Percentiles rank a stretch among this genome's conserved stretches.
phyloP scores from a whole-genome alignment of 2,113 vertebrate genomes.

The Donacobius atricapilla region DNA sequence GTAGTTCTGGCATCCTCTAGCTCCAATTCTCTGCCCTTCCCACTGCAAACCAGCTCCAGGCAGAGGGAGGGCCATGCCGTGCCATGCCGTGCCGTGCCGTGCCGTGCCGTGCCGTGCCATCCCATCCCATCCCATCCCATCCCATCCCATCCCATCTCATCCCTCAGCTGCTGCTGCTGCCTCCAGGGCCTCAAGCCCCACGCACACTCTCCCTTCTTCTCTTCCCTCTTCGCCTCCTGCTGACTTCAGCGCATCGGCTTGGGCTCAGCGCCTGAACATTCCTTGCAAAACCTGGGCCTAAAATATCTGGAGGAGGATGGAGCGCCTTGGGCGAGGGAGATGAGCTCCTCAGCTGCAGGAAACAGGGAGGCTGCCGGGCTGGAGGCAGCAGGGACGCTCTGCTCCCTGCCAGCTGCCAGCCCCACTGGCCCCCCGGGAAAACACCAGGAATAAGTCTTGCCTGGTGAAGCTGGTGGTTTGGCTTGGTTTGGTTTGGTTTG shows the following conservation, averaged over 20 bases:
- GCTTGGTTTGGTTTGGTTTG: not conserved
- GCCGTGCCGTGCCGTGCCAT: not conserved
- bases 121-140: not conserved
- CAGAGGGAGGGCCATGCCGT: not conserved
- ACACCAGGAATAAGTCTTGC: not conserved
- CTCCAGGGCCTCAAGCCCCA: conserved; percentile 13
- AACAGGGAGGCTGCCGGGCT: not conserved
- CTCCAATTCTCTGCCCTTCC: not conserved
- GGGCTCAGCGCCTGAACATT: conserved; percentile 54
- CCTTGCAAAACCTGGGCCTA: conserved; percentile 56
- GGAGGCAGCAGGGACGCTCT: not conserved
- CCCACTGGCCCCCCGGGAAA: not conserved
- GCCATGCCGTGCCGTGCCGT: not conserved
- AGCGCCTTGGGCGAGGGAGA: conserved; percentile 52
- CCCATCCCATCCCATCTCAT: not conserved
- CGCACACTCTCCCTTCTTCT: not conserved
- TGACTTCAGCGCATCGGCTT: conserved; percentile 39
- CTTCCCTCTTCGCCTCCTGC: conserved; percentile 42
- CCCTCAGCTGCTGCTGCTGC: not conserved
- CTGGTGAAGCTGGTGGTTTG: not conserved
- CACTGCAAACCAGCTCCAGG: not conserved
- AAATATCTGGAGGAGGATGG: conserved; percentile 59
- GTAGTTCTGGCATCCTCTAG: not conserved
- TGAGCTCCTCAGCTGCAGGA: conserved; percentile 27
- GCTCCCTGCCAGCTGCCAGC: conserved; percentile 1